Evolutionary conservation across 37 sponge, comb jelly and placozoan species (phyloP).

Genomic region (Hexactinellida sp.): DNA sequence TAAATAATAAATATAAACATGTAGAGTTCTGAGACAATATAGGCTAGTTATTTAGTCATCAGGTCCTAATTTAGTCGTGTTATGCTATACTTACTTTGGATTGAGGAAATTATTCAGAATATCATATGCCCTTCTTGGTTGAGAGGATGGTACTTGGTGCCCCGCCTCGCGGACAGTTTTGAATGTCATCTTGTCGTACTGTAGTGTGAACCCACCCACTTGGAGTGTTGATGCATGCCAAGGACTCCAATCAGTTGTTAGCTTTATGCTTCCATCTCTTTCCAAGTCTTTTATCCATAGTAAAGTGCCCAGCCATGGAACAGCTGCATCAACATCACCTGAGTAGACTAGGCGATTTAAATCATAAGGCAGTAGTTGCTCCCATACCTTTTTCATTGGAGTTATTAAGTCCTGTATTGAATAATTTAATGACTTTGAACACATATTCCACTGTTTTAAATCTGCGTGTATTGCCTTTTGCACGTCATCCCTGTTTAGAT

Average conservation of each 20-base stretch:
- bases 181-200: slow-evolving; percentile 35
- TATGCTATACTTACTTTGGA: background rate
- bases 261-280: background rate
- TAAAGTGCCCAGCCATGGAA: slow-evolving; percentile 21
- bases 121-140: background rate
- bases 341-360: slow-evolving; percentile 25
- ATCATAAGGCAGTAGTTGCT: background rate
- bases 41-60: too few relatives aligned
- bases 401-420: background rate
- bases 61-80: too few relatives aligned
- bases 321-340: slow-evolving; percentile 32
- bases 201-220: slow-evolving; percentile 34
- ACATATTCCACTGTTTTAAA: background rate
- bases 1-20: too few relatives aligned
- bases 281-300: background rate
- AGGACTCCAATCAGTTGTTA: background rate
- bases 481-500: background rate
- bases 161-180: slow-evolving; percentile 41
- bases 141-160: slow-evolving; percentile 34
- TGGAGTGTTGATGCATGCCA: slow-evolving; percentile 20
- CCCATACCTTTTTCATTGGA: slow-evolving; percentile 2
- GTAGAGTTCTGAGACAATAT: too few relatives aligned
- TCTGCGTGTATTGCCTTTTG: background rate
- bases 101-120: background rate
- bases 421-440: background rate